Evolutionary conservation across 1,140 invertebrate species (phyloP).

Genomic region (Saccostrea echinata): DNA sequence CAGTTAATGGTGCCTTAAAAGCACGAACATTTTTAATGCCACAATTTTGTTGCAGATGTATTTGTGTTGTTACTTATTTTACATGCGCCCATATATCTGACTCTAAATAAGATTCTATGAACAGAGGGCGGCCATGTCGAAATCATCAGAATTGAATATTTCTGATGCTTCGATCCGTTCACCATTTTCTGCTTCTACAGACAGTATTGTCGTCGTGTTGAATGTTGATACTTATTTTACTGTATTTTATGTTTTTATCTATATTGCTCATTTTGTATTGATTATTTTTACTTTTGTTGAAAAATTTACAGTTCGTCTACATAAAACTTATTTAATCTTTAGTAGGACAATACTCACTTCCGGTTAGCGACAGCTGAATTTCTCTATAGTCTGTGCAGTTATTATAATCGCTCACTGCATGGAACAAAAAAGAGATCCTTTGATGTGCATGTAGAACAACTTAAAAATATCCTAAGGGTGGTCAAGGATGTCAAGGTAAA

Average conservation of each 20-base stretch:
- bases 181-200: not conserved
- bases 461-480: too few relatives aligned
- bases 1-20: conserved; percentile 23
- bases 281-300: conserved; percentile 37
- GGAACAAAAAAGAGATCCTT: too few relatives aligned
- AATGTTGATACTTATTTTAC: not conserved
- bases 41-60: not conserved
- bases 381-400: too few relatives aligned
- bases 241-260: not conserved
- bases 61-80: not conserved
- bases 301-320: not conserved
- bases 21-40: not conserved
- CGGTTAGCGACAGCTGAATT: too few relatives aligned
- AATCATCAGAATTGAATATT: not conserved
- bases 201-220: not conserved
- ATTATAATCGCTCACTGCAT: too few relatives aligned
- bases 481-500: too few relatives aligned
- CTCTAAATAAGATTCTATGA: not conserved
- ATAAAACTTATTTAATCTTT: not conserved
- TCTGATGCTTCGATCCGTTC: not conserved
- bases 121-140: not conserved
- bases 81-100: not conserved
- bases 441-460: too few relatives aligned
- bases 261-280: not conserved
- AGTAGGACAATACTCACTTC: too few relatives aligned